phyloP scores from a whole-genome alignment of 2,113 vertebrate species.

The Mixornis gularis region DNA sequence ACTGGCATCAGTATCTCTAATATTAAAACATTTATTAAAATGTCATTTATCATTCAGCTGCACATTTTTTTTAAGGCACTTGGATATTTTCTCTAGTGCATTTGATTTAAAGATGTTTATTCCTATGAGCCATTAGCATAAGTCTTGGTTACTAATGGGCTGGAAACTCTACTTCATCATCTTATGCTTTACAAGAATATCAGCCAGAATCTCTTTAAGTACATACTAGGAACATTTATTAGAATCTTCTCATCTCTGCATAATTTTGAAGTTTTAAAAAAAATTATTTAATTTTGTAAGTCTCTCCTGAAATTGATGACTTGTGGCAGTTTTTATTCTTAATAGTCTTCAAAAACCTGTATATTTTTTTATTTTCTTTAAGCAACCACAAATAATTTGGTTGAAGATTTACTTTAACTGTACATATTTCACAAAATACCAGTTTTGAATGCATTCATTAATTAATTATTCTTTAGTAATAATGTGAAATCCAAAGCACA shows the following conservation, averaged over 20 bases:
- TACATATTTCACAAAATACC: background rate
- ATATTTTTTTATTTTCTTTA: background rate
- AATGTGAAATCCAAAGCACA: background rate
- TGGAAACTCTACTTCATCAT: slow-evolving; percentile 1
- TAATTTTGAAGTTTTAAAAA: background rate
- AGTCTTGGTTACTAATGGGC: slow-evolving; percentile 7
- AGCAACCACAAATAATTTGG: background rate
- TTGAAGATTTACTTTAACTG: background rate
- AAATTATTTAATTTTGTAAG: background rate
- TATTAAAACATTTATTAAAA: slow-evolving; percentile 14
- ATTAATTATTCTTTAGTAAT: background rate
- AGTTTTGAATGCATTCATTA: background rate
- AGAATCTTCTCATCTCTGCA: background rate
- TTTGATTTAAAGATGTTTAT: slow-evolving; percentile 31
- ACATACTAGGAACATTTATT: background rate
- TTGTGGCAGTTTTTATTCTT: background rate
- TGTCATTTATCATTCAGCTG: background rate
- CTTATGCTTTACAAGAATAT: background rate
- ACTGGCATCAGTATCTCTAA: background rate
- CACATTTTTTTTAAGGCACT: background rate
- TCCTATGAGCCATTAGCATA: background rate
- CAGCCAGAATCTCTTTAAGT: background rate
- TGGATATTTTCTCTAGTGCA: background rate
- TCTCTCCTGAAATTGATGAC: background rate
- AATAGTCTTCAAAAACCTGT: background rate